Conservation (phyloP, 2,888 invertebrate genomes). For the Tholera decimalis region DNA sequence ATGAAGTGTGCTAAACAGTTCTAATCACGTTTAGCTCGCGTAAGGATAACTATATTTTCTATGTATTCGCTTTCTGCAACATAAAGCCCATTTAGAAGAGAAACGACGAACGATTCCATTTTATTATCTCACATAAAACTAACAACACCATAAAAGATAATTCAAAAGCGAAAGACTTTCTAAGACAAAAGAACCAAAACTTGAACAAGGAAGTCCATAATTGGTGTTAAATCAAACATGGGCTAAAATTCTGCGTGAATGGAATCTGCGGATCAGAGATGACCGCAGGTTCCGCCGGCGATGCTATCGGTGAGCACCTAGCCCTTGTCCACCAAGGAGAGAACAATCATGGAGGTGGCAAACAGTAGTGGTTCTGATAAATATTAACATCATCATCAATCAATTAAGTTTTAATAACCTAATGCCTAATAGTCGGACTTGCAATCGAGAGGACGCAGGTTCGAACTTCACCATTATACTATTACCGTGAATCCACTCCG, state of each 20-base stretch:
- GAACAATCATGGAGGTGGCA: slow-evolving; percentile 58
- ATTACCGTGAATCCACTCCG: too few relatives aligned
- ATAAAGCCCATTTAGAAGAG: slow-evolving; percentile 9
- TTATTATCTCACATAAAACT: slow-evolving; percentile 42
- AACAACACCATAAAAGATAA: slow-evolving; percentile 43
- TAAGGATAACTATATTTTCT: slow-evolving; percentile 15
- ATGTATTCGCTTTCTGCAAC: slow-evolving; percentile 16
- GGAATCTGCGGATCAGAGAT: slow-evolving; percentile 90
- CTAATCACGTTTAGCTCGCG: not conserved
- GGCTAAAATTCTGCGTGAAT: slow-evolving; percentile 89
- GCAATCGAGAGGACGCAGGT: too few relatives aligned
- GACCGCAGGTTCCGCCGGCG: slow-evolving; percentile 87
- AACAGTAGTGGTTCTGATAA: too few relatives aligned
- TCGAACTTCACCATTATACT: too few relatives aligned
- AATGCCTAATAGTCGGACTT: too few relatives aligned
- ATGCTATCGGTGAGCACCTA: slow-evolving; percentile 89
- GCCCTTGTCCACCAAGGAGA: slow-evolving; percentile 70
- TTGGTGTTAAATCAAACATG: slow-evolving; percentile 91
- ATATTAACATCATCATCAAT: too few relatives aligned
- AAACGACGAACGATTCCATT: slow-evolving; percentile 23
- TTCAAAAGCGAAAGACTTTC: slow-evolving; percentile 57
- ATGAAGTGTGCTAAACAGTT: slow-evolving; percentile 11
- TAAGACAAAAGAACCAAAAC: slow-evolving; percentile 65
- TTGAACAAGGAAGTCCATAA: slow-evolving; percentile 89
- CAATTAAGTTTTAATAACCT: too few relatives aligned